Percentiles rank a stretch among this genome's conserved stretches.
phyloP scores from a whole-genome alignment of 2,113 vertebrate genomes.

The Coptodon bakossiorum region DNA sequence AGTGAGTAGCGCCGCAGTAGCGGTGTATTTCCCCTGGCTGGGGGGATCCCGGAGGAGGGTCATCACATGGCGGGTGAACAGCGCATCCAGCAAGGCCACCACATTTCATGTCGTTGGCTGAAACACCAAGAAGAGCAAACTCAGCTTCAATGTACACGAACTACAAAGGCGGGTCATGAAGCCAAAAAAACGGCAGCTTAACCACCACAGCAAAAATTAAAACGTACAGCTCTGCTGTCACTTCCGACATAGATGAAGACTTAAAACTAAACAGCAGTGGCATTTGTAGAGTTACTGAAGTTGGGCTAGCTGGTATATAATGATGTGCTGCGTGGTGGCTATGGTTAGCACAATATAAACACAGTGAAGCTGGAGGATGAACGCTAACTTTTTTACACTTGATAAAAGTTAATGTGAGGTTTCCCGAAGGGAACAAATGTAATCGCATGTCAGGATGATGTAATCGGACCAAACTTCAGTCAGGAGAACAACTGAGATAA shows the following conservation, averaged over 20 bases:
- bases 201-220: too few species aligned
- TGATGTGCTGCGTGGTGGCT: not conserved
- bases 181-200: not conserved
- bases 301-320: not conserved
- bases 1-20: rapidly evolving
- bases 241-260: rapidly evolving
- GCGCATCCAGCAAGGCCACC: rapidly evolving
- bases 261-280: not conserved
- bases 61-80: not conserved
- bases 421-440: too few species aligned
- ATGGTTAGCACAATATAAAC: not conserved
- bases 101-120: not conserved
- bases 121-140: not conserved
- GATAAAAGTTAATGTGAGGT: not conserved
- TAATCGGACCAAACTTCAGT: not conserved
- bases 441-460: not conserved
- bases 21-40: too few species aligned
- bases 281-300: not conserved
- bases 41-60: rapidly evolving
- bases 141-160: rapidly evolving
- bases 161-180: not conserved
- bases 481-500: not conserved
- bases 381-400: rapidly evolving
- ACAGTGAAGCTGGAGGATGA: not conserved
- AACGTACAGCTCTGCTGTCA: not conserved